A percentile compares a stretch with the other conserved stretches of the same genome.
phyloP scores from a whole-genome alignment of 2,113 vertebrate species.

The Dicaeum eximium region DNA sequence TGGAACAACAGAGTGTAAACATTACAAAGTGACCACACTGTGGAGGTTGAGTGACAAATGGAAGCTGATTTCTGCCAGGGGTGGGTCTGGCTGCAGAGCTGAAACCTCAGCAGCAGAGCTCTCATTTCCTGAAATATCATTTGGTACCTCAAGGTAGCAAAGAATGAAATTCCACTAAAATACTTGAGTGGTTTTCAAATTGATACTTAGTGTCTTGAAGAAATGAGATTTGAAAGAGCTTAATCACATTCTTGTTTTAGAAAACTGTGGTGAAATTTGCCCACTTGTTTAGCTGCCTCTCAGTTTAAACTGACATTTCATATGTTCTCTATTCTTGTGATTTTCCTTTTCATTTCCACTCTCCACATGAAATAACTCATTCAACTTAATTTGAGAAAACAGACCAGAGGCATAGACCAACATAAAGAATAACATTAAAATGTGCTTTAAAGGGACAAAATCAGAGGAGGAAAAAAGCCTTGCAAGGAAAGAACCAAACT shows the following conservation, averaged over 20 bases:
- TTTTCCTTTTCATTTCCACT: not conserved
- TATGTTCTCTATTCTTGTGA: not conserved
- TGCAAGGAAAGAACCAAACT: not conserved
- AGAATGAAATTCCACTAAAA: not conserved
- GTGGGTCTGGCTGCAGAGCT: not conserved
- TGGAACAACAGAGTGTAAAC: not conserved
- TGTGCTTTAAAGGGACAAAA: not conserved
- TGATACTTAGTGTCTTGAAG: not conserved
- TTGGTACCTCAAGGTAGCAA: not conserved
- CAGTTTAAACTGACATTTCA: not conserved
- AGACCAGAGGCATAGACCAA: not conserved
- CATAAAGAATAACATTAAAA: not conserved
- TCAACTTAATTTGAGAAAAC: not conserved
- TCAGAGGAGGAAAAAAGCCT: not conserved
- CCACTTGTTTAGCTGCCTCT: not conserved
- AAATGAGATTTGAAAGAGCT: not conserved
- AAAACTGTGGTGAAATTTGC: not conserved
- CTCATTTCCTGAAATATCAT: not conserved
- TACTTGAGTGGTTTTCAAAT: not conserved
- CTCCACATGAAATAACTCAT: not conserved
- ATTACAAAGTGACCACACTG: too few species aligned
- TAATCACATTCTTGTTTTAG: not conserved
- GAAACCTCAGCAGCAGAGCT: not conserved
- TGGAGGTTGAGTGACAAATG: not conserved
- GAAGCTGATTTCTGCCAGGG: not conserved